phyloP scores from a whole-genome alignment of 2,113 vertebrate species.

The Alethe castanea region DNA sequence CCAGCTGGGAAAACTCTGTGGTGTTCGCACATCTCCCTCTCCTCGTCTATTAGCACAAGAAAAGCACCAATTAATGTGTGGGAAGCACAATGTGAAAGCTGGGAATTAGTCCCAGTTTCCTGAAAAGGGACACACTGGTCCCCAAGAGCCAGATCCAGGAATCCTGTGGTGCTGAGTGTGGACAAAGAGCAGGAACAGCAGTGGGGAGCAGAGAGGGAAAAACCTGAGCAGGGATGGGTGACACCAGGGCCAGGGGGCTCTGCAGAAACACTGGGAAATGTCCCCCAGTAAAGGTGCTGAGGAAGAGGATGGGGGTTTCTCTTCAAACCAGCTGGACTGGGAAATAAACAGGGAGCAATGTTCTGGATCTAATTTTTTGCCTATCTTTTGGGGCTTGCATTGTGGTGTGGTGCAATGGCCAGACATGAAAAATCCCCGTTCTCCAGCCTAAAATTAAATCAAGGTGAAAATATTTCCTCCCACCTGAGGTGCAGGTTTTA shows the following conservation, averaged over 20 bases:
- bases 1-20: not conserved
- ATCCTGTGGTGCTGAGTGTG: rapidly evolving
- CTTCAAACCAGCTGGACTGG: not conserved
- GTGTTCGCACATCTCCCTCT: not conserved
- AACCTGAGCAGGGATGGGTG: rapidly evolving
- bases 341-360: not conserved
- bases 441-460: not conserved
- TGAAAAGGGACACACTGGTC: not conserved
- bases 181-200: not conserved
- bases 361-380: not conserved
- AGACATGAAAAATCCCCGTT: not conserved
- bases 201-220: not conserved
- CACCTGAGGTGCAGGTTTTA: not conserved
- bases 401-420: not conserved
- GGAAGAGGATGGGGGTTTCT: not conserved
- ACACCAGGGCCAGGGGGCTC: rapidly evolving
- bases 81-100: not conserved
- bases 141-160: not conserved
- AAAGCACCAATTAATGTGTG: not conserved
- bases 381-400: rapidly evolving
- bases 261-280: not conserved
- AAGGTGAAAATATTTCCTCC: not conserved
- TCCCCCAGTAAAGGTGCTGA: not conserved
- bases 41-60: not conserved
- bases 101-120: not conserved